Evolutionary conservation across 2,888 invertebrate species (phyloP), one percentile per base, ranked within the genome.

Genomic region (Xanthia icteritia): DNA sequence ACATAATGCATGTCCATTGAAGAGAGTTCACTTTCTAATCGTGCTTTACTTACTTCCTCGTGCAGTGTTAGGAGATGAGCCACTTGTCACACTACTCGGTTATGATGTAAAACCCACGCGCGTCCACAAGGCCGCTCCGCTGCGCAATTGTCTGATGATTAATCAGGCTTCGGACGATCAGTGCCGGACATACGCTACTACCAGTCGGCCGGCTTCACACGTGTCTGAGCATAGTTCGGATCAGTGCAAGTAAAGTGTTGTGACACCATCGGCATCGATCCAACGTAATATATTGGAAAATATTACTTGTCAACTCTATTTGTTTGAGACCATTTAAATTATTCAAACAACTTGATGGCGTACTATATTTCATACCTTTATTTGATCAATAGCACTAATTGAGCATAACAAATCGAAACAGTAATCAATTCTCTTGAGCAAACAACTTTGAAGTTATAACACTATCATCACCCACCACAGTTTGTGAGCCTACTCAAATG

Each of bases 91-190:
- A 85, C 84, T 85, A 87, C 86, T 92, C 89, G 91, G 92, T 94
- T 95, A 94, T 95, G 95, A 95, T 93, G 91, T 90, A 82, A 86
- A 89, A 88, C 96, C 96, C 96, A 96, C 96, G 95, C 96, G 92
- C 91, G 79, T 60, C 82, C 82, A 84, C 96, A 96, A 96, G 96
- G 96, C 90, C 95, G 91, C 88, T 86, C 79, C 91, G 92, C 93
- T 96, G 95, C 96, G 96, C 95, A 96, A 95, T 96, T 94, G 95
- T 92, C 89, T 87, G 93, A 95, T 96, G 96, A 96, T 96, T 96
- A 96, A 96, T 95, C 94, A 90, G 91, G 86, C 92, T 92, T 90
- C 90, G 91, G 91, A 86, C 91, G 91, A 94, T 92, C 94, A 94
- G 93, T 94, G 93, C 94, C 93, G 96, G 96, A 96, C 96, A 95